Evolutionary conservation across 2,888 invertebrate genomes (phyloP).

Genomic region (Protodeltote pygarga): DNA sequence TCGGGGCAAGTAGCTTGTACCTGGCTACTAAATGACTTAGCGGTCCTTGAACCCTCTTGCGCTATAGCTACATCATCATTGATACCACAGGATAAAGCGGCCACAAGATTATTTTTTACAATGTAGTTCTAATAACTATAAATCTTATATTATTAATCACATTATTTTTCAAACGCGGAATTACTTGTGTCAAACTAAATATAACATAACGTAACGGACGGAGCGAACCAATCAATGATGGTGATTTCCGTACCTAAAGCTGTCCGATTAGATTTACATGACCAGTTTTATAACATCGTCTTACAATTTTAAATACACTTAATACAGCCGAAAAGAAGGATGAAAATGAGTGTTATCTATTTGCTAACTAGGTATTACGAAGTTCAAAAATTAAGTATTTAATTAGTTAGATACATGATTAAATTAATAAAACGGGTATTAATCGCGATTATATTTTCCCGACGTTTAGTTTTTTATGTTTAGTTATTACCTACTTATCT

Average conservation of each 20-base stretch:
- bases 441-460: no score
- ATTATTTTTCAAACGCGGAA: background rate
- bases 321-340: no score
- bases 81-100: conserved; percentile 58
- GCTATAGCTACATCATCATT: conserved; percentile 51
- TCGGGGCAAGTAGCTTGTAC: conserved; percentile 65
- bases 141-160: background rate
- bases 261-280: conserved; percentile 50
- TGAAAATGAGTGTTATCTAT: no score
- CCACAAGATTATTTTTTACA: conserved; percentile 8
- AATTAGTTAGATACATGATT: no score
- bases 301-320: conserved; percentile 30
- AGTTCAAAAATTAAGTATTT: conserved; percentile 1
- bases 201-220: conserved; percentile 20
- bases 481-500: conserved; percentile 14
- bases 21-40: conserved; percentile 72
- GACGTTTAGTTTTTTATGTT: no score
- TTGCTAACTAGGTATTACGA: no score
- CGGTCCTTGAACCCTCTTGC: conserved; percentile 71
- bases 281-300: conserved; percentile 46
- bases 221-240: no score
- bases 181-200: conserved; percentile 21
- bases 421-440: no score
- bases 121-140: background rate
- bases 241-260: conserved; percentile 46